Conservation (phyloP, 2,888 invertebrate genomes). For the Dryobota labecula region DNA sequence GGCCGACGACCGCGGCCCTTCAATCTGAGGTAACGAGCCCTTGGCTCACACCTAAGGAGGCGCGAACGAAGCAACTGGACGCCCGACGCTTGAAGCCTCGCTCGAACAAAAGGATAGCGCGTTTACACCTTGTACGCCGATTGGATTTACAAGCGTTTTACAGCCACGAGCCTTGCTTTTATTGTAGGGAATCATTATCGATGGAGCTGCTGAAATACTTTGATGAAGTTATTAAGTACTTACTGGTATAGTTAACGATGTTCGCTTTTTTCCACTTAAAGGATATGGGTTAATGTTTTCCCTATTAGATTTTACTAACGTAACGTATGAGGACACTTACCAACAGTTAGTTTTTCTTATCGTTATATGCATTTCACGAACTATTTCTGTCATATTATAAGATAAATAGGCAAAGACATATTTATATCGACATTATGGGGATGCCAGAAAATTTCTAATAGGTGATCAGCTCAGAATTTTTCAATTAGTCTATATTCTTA, state of each 20-base stretch:
- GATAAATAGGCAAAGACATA: too few relatives aligned
- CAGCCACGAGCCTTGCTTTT: slow-evolving; percentile 41
- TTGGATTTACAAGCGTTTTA: slow-evolving; percentile 55
- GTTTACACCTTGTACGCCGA: slow-evolving; percentile 57
- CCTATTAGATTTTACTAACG: not conserved
- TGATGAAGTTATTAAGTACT: slow-evolving; percentile 16
- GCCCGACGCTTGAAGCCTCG: slow-evolving; percentile 40
- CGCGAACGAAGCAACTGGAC: slow-evolving; percentile 86
- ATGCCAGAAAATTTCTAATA: not conserved
- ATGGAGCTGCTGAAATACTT: slow-evolving; percentile 45
- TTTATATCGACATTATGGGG: not conserved
- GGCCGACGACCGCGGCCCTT: slow-evolving; percentile 86
- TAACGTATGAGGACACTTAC: not conserved
- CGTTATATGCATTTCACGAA: not conserved
- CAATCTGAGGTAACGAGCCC: slow-evolving; percentile 87
- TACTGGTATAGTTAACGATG: not conserved
- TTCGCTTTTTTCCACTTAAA: not conserved
- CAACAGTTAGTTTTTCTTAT: not conserved
- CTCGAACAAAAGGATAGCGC: slow-evolving; percentile 81
- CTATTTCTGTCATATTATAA: not conserved
- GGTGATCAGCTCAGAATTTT: not conserved
- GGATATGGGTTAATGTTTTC: not conserved
- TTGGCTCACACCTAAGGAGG: slow-evolving; percentile 83
- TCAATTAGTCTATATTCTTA: not conserved
- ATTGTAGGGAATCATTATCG: slow-evolving; percentile 44